Evolutionary conservation across 2,888 invertebrate species (phyloP).

Genomic region (Lymantria monacha): DNA sequence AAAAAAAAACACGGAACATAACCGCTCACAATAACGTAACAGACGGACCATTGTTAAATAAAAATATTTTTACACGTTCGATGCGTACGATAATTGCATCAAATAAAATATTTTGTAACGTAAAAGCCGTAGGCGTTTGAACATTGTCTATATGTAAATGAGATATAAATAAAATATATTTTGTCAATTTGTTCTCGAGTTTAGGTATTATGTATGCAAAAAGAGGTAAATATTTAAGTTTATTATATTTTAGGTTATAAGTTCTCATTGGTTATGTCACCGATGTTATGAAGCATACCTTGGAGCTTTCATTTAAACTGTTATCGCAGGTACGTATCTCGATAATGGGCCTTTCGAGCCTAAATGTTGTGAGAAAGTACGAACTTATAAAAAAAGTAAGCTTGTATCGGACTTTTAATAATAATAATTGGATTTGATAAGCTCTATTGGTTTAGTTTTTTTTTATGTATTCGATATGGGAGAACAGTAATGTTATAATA

Average conservation of each 20-base stretch:
- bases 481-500: slow-evolving; percentile 34
- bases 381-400: not conserved
- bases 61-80: slow-evolving; percentile 73
- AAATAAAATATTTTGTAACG: slow-evolving; percentile 56
- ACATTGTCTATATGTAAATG: slow-evolving; percentile 65
- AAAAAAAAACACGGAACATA: slow-evolving; percentile 54
- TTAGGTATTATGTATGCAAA: slow-evolving; percentile 48
- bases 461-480: slow-evolving; percentile 22
- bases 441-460: slow-evolving; percentile 35
- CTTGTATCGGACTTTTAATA: slow-evolving; percentile 20
- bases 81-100: slow-evolving; percentile 39
- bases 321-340: too few relatives aligned
- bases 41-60: slow-evolving; percentile 71
- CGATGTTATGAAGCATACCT: slow-evolving; percentile 39
- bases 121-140: slow-evolving; percentile 52
- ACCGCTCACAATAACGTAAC: slow-evolving; percentile 66
- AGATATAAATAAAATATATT: slow-evolving; percentile 59
- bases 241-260: slow-evolving; percentile 33
- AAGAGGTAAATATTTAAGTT: slow-evolving; percentile 55
- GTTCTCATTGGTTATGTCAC: slow-evolving; percentile 27
- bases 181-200: slow-evolving; percentile 75
- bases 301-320: slow-evolving; percentile 25
- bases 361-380: too few relatives aligned
- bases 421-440: slow-evolving; percentile 26
- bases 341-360: too few relatives aligned